Base-by-base conservation (phyloP, 1,140 invertebrate genomes). In the Drosophila mayri region DNA sequence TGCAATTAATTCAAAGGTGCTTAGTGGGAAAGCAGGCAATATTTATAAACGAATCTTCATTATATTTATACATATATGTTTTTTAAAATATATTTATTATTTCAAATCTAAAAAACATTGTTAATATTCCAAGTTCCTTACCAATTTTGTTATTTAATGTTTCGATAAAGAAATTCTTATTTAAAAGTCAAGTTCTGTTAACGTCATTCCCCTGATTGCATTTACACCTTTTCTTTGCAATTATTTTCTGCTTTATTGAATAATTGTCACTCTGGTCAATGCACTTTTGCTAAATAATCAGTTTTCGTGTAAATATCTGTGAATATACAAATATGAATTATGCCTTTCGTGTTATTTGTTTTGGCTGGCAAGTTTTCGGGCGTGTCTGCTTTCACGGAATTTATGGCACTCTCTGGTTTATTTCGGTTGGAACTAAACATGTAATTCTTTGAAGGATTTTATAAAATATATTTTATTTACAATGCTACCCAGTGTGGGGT, bases 261-360 rank as follows among this genome's bases (percentile, higher is more conserved):
- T n/a, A 3, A 40, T 12, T 40, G 30, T 54, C 18, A 14, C n/a
- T 55, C 20, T 55, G 52, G 52, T 40, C 52, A 55, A 25, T 55
- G 52, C 35, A 55, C 35, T 55, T 38, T 25, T n/a, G 62, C 35
- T 10, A 18, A 40, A 35, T 59, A 57, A 57, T 43, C 54, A 25
- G 54, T 41, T 57, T 38, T 18, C 20, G 46, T 28, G 60, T 50
- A 62, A 62, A 62, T 50, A 50, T 16, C 47, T 55, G 22, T 1
- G 60, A 22, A 22, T 32, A 22, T n/a, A 18, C 3, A 2, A 12
- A 8, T 7, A 46, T 49, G 18, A 47, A 35, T 47, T 68, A 71
- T 47, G 25, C 5, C 6, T 40, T 20, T 10, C 28, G 9, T 20
- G 58, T 25, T 30, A 22, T 47, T 71, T 72, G 52, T 59, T 72